Evolutionary conservation across 1,140 invertebrate genomes (phyloP).

Genomic region (Lepidurus couesii): DNA sequence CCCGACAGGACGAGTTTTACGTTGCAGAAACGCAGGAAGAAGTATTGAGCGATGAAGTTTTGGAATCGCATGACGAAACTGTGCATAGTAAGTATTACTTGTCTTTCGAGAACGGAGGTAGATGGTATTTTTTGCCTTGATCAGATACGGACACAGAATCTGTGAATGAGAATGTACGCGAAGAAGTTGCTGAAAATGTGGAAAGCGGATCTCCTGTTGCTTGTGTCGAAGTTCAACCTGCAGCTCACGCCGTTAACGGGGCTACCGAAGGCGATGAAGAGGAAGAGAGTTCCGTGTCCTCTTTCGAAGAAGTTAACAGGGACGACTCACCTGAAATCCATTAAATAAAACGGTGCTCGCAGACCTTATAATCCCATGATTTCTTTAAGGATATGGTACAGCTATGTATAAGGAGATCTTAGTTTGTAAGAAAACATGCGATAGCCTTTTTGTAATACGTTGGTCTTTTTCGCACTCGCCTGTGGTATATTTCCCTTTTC

Average conservation of each 20-base stretch:
- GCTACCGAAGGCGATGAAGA: constrained; percentile 34
- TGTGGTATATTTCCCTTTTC: constrained; percentile 3
- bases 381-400: constrained; percentile 19
- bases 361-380: neutral
- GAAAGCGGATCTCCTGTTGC: neutral
- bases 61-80: constrained; percentile 30
- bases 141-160: neutral
- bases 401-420: neutral
- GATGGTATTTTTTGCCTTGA: neutral
- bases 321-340: constrained; percentile 33
- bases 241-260: constrained; percentile 20
- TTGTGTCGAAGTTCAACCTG: constrained; percentile 21
- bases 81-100: neutral
- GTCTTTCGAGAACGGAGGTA: neutral
- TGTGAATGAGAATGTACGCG: neutral
- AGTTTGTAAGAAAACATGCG: neutral
- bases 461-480: neutral
- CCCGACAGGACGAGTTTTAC: constrained; percentile 49
- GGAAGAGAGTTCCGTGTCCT: constrained; percentile 37
- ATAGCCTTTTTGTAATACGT: neutral
- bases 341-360: neutral
- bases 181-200: neutral
- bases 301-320: constrained; percentile 39
- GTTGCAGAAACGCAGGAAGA: constrained; percentile 44
- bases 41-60: constrained; percentile 31